These are phyloP conservation scores for Cyrtonyx montezumae DNA, from an alignment of 2,113 vertebrate genomes.

Conservation along the genomic window DNA sequence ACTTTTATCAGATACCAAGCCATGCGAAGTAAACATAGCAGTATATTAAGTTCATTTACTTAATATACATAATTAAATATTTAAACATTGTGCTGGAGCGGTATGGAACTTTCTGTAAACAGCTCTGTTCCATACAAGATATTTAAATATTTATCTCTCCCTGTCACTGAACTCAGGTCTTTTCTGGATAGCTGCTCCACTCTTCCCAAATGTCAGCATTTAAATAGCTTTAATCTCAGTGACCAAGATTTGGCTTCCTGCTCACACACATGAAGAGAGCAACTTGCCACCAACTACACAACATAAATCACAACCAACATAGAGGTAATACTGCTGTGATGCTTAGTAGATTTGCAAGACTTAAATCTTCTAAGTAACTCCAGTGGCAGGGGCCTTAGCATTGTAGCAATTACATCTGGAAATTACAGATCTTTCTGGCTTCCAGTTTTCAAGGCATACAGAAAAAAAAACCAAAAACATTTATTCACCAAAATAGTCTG, in stretches of 20 bases:
- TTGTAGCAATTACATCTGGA: neutral
- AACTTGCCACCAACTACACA: neutral
- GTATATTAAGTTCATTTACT: neutral
- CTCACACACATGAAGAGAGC: neutral
- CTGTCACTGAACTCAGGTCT: neutral
- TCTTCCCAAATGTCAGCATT: neutral
- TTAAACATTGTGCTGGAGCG: neutral
- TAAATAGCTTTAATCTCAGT: neutral
- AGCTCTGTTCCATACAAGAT: neutral
- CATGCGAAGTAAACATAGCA: neutral
- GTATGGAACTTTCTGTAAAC: neutral
- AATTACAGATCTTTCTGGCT: neutral
- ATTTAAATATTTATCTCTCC: neutral
- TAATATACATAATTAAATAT: neutral
- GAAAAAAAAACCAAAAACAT: neutral
- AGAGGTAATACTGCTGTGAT: neutral
- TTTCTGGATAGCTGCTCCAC: neutral
- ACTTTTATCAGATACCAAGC: neutral
- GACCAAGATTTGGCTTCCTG: neutral
- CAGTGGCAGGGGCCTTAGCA: neutral
- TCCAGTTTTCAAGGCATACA: neutral
- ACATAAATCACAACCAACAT: neutral
- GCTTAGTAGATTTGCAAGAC: neutral
- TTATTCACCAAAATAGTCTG: neutral
- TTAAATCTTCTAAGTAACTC: neutral